Percentiles rank a stretch among this genome's conserved stretches.
Conservation (phyloP, 2,888 invertebrate genomes). For the Balanococcus diminutus region DNA sequence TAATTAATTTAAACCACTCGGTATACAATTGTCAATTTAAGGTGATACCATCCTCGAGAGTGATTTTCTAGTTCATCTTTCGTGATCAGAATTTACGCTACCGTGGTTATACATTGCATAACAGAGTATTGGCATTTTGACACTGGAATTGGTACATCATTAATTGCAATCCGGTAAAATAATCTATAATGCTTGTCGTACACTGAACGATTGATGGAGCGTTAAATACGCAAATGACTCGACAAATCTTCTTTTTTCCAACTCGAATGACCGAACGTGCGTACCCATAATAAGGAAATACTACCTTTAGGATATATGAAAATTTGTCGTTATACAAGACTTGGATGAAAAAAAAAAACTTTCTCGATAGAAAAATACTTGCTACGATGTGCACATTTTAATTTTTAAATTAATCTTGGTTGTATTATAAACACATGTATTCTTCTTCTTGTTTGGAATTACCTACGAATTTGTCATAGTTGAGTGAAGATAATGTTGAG, state of each 20-base stretch:
- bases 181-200: slow-evolving; percentile 40
- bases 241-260: neutral
- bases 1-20: no score
- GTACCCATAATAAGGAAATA: slow-evolving; percentile 16
- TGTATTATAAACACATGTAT: neutral
- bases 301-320: neutral
- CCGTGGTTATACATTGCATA: neutral
- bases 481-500: slow-evolving; percentile 35
- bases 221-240: slow-evolving; percentile 33
- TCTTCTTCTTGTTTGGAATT: neutral
- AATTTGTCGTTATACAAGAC: neutral
- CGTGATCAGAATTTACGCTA: neutral
- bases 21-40: neutral
- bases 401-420: slow-evolving; percentile 22
- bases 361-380: neutral
- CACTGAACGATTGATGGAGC: slow-evolving; percentile 23
- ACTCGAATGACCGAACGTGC: neutral
- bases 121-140: slow-evolving; percentile 21
- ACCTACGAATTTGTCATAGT: slow-evolving; percentile 39
- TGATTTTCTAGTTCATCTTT: neutral
- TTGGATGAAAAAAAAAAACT: neutral
- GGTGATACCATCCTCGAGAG: neutral
- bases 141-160: slow-evolving; percentile 37
- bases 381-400: slow-evolving; percentile 3
- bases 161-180: slow-evolving; percentile 28